These are phyloP conservation scores for Eubucco bourcierii DNA, from an alignment of 2,113 vertebrate species.

Conservation along the genomic window DNA sequence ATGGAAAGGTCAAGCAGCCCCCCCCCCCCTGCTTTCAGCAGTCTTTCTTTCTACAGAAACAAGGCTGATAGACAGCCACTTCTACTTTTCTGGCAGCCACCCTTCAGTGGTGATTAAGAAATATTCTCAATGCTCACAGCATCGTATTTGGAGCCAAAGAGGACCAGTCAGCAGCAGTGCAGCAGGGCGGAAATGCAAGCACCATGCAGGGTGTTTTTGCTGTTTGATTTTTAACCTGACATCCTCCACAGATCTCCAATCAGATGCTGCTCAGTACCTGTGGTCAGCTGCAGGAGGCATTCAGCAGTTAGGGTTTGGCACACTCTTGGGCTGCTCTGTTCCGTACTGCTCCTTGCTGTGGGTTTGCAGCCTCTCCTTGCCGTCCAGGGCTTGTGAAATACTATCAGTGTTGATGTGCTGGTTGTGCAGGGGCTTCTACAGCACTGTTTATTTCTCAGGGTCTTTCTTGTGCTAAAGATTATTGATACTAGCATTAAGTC, in stretches of 20 bases:
- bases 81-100: constrained; percentile 63
- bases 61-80: constrained; percentile 45
- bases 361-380: neutral
- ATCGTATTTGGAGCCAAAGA: constrained; percentile 55
- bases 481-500: constrained; percentile 1
- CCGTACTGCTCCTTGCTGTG: neutral
- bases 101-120: constrained; percentile 61
- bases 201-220: neutral
- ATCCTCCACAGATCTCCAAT: neutral
- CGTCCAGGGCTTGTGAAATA: neutral
- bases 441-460: neutral
- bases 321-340: neutral
- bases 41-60: constrained; percentile 20
- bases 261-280: neutral
- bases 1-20: constrained; percentile 43
- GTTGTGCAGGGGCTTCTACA: neutral
- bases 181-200: neutral
- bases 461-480: constrained; percentile 12
- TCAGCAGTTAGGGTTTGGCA: neutral
- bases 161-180: constrained; percentile 7
- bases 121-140: constrained; percentile 58
- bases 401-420: neutral
- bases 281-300: neutral
- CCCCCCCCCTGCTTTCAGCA: neutral
- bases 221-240: neutral